Evolutionary conservation across 2,888 invertebrate genomes (phyloP).

Genomic region (Phania funesta): DNA sequence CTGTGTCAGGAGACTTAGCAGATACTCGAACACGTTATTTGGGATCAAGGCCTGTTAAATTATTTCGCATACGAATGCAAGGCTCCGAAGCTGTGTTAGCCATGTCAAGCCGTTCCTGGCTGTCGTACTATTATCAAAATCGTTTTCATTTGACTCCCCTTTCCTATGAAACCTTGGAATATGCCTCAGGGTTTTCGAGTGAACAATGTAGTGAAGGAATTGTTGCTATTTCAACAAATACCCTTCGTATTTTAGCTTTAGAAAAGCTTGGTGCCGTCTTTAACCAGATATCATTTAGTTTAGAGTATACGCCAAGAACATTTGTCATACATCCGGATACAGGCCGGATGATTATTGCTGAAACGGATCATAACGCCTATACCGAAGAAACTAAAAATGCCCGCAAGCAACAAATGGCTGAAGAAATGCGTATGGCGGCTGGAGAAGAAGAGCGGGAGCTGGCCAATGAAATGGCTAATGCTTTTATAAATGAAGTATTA

Average conservation of each 20-base stretch:
- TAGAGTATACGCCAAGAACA: slow-evolving; percentile 97
- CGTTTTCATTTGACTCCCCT: slow-evolving; percentile 96
- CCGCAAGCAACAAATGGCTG: slow-evolving; percentile 96
- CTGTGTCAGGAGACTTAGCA: slow-evolving; percentile 96
- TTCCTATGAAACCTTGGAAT: slow-evolving; percentile 97
- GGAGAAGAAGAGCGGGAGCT: slow-evolving; percentile 97
- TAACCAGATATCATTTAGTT: slow-evolving; percentile 95
- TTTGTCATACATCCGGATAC: slow-evolving; percentile 96
- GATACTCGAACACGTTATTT: slow-evolving; percentile 98
- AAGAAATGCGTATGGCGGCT: slow-evolving; percentile 98
- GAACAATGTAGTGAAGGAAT: slow-evolving; percentile 99
- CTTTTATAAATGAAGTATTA: slow-evolving; percentile 95
- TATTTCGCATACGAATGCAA: slow-evolving; percentile 97
- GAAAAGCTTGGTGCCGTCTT: slow-evolving; percentile 99
- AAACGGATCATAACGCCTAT: slow-evolving; percentile 99
- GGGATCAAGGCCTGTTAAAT: slow-evolving; percentile 96
- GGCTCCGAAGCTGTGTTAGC: slow-evolving; percentile 98
- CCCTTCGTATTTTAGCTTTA: slow-evolving; percentile 96
- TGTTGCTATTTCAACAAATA: slow-evolving; percentile 99
- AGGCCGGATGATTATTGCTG: slow-evolving; percentile 93
- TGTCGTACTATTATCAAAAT: slow-evolving; percentile 99
- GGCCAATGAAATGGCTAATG: slow-evolving; percentile 98
- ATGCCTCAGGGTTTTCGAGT: slow-evolving; percentile 96
- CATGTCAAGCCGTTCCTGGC: slow-evolving; percentile 98
- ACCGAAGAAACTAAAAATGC: slow-evolving; percentile 98